A percentile compares a stretch with the other conserved stretches of the same genome.
Evolutionary conservation across 2,888 invertebrate genomes (phyloP).

Genomic region (Drosophila sordidula): DNA sequence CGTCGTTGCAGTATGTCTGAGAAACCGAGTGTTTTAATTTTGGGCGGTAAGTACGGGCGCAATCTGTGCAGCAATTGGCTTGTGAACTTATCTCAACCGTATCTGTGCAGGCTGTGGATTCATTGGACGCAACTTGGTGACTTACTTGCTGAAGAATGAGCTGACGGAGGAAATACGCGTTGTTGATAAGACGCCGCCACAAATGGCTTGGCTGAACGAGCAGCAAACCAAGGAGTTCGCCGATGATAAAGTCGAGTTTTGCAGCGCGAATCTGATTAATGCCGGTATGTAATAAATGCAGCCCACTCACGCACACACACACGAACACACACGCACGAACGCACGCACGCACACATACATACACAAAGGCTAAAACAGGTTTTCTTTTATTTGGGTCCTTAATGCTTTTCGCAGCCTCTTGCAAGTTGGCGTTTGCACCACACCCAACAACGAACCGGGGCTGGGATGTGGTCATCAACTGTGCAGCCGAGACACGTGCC

Average conservation of each 20-base stretch:
- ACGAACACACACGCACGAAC: neutral
- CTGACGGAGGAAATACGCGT: constrained; percentile 91
- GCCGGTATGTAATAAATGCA: constrained; percentile 87
- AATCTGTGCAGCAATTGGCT: constrained; percentile 13
- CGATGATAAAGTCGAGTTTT: constrained; percentile 92
- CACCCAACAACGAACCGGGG: constrained; percentile 86
- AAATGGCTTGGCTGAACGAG: constrained; percentile 94
- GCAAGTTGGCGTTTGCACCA: constrained; percentile 90
- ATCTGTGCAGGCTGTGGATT: constrained; percentile 93
- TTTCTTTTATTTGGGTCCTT: constrained; percentile 43
- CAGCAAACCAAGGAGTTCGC: constrained; percentile 90
- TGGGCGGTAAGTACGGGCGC: constrained; percentile 82
- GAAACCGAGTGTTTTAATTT: constrained; percentile 84
- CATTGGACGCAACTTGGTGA: constrained; percentile 94
- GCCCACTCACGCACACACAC: constrained; percentile 30
- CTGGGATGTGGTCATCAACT: constrained; percentile 94
- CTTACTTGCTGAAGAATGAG: constrained; percentile 91
- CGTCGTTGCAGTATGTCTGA: constrained; percentile 72
- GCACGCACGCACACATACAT: neutral
- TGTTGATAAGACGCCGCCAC: constrained; percentile 97
- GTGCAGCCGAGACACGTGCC: constrained; percentile 95
- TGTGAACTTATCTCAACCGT: constrained; percentile 37
- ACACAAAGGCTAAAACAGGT: constrained; percentile 57
- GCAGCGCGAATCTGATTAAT: constrained; percentile 96
- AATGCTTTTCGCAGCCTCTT: constrained; percentile 89